Conservation (phyloP, 2,888 invertebrate genomes). For the Dynastes maya region DNA sequence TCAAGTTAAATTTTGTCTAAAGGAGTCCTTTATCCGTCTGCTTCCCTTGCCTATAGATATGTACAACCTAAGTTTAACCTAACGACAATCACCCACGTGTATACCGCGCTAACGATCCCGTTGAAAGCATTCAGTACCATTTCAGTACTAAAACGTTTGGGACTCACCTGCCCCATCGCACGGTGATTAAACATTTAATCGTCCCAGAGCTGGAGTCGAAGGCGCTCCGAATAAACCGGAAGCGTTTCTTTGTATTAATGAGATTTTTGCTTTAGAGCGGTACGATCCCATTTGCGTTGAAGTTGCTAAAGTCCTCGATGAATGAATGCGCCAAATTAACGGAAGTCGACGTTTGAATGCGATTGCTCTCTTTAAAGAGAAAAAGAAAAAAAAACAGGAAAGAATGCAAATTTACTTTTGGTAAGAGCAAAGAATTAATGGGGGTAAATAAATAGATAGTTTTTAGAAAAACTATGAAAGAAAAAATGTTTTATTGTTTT, state of each 20-base stretch:
- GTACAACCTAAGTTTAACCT: neutral
- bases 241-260: constrained; percentile 8
- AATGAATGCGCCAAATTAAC: too few species aligned
- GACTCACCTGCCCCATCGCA: constrained; percentile 25
- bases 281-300: neutral
- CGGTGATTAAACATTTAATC: constrained; percentile 23
- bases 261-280: neutral
- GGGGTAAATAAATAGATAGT: too few species aligned
- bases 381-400: too few species aligned
- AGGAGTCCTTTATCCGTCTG: neutral
- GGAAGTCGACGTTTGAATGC: too few species aligned
- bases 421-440: too few species aligned
- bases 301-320: too few species aligned
- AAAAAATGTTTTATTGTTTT: too few species aligned
- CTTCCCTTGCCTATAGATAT: neutral
- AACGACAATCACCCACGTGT: neutral
- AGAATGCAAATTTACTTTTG: too few species aligned
- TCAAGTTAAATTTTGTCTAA: neutral
- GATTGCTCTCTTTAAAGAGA: too few species aligned
- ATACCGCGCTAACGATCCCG: neutral
- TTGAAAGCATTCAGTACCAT: constrained; percentile 5
- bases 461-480: too few species aligned
- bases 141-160: constrained; percentile 18
- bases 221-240: constrained; percentile 1
- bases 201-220: neutral